Percentiles rank a stretch among this genome's conserved stretches.
Conservation (phyloP, 2,888 invertebrate species). For the Eupithecia vulgata region DNA sequence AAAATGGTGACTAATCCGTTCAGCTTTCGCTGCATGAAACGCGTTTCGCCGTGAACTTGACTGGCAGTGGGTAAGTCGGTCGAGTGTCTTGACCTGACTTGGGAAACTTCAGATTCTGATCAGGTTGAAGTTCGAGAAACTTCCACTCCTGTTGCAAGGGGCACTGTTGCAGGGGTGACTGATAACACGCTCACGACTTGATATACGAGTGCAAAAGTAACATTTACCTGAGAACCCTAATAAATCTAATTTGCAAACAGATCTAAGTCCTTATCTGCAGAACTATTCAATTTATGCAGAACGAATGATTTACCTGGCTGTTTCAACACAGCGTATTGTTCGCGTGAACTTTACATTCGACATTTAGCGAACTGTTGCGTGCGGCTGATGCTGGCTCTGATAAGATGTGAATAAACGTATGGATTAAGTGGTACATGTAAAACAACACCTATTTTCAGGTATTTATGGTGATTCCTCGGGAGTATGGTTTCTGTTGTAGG, state of each 20-base stretch:
- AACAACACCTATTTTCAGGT: slow-evolving; percentile 17
- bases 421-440: slow-evolving; percentile 36
- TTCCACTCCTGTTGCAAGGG: background rate
- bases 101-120: slow-evolving; percentile 19
- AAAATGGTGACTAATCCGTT: slow-evolving; percentile 39
- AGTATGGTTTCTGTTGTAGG: background rate
- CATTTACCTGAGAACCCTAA: slow-evolving; percentile 15
- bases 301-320: slow-evolving; percentile 47
- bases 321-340: slow-evolving; percentile 73
- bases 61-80: slow-evolving; percentile 46
- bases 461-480: background rate
- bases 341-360: slow-evolving; percentile 76
- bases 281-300: slow-evolving; percentile 40
- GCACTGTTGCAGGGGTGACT: background rate
- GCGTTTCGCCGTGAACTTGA: slow-evolving; percentile 37
- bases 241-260: slow-evolving; percentile 29
- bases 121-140: slow-evolving; percentile 8
- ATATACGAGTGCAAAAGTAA: slow-evolving; percentile 7
- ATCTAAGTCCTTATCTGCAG: slow-evolving; percentile 29
- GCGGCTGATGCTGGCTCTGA: slow-evolving; percentile 67
- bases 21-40: slow-evolving; percentile 44
- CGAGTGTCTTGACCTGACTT: slow-evolving; percentile 38
- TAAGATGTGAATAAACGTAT: slow-evolving; percentile 47
- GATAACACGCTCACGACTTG: slow-evolving; percentile 9
- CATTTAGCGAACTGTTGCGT: slow-evolving; percentile 76